Evolutionary conservation across 2,113 vertebrate species (phyloP).

Genomic region (Xerus inauris): DNA sequence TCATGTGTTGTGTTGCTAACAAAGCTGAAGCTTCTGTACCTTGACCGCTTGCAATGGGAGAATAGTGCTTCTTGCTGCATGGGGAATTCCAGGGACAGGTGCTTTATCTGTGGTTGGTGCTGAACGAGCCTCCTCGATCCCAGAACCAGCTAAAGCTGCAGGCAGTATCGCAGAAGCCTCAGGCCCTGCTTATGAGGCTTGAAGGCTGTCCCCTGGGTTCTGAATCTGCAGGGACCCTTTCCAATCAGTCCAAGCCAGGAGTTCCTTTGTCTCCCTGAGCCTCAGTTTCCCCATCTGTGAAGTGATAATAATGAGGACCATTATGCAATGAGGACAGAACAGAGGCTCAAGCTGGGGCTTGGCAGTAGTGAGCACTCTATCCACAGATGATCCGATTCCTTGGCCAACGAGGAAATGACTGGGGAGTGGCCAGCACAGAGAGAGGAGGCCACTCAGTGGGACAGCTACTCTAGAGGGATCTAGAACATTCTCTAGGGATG

Average conservation of each 20-base stretch:
- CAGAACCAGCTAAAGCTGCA: constrained; percentile 20
- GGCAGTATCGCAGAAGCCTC: constrained; percentile 18
- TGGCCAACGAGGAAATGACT: no score
- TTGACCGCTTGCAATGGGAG: constrained; percentile 75
- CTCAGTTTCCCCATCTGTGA: neutral
- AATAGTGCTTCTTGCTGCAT: constrained; percentile 75
- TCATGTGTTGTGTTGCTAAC: neutral
- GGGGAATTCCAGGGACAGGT: constrained; percentile 35
- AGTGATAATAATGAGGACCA: neutral
- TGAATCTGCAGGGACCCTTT: neutral
- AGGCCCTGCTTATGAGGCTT: fast-evolving
- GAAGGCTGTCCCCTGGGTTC: neutral
- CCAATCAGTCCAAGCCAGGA: neutral
- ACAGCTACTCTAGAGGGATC: neutral
- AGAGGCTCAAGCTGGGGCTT: neutral
- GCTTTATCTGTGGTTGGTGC: constrained; percentile 68
- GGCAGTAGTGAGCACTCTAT: neutral
- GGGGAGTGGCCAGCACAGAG: neutral
- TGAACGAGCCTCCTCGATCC: constrained; percentile 51
- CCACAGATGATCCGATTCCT: neutral
- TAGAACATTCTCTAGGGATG: neutral
- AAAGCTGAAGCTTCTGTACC: constrained; percentile 44
- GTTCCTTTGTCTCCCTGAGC: neutral
- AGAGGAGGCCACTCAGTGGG: neutral
- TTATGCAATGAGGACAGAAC: neutral